phyloP scores from a whole-genome alignment of 2,113 vertebrate species.

The Anguilla rostrata region DNA sequence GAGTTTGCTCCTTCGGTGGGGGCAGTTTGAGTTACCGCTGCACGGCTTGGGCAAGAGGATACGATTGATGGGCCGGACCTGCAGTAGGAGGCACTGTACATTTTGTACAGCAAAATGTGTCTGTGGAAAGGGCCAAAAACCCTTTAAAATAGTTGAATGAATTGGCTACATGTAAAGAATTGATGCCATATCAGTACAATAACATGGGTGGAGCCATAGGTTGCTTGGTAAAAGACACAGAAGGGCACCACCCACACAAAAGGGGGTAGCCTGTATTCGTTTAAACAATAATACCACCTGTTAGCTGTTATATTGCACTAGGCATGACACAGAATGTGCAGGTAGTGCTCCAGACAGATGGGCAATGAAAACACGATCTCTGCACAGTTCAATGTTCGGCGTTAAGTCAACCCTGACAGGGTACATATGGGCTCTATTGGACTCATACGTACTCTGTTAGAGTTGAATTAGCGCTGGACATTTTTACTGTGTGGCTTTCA shows the following conservation, averaged over 20 bases:
- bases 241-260: background rate
- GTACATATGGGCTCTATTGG: too few relatives aligned
- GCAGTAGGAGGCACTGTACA: background rate
- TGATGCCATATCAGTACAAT: background rate
- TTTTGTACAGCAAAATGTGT: background rate
- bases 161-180: too few relatives aligned
- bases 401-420: too few relatives aligned
- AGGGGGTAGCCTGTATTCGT: background rate
- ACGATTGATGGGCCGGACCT: background rate
- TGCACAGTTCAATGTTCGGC: too few relatives aligned
- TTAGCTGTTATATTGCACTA: too few relatives aligned
- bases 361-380: too few relatives aligned
- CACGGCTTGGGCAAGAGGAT: background rate
- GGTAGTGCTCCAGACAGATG: background rate
- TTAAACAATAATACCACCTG: background rate
- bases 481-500: background rate
- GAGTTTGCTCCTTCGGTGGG: background rate
- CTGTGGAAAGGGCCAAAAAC: background rate
- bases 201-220: background rate
- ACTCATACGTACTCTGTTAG: too few relatives aligned
- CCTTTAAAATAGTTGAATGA: background rate
- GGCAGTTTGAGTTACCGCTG: constrained; percentile 15
- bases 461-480: too few relatives aligned
- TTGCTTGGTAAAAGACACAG: background rate
- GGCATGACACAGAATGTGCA: too few relatives aligned